These are phyloP conservation scores for Sebastes vulpes DNA, from an alignment of 2,797 vertebrate genomes.

Conservation along the genomic window DNA sequence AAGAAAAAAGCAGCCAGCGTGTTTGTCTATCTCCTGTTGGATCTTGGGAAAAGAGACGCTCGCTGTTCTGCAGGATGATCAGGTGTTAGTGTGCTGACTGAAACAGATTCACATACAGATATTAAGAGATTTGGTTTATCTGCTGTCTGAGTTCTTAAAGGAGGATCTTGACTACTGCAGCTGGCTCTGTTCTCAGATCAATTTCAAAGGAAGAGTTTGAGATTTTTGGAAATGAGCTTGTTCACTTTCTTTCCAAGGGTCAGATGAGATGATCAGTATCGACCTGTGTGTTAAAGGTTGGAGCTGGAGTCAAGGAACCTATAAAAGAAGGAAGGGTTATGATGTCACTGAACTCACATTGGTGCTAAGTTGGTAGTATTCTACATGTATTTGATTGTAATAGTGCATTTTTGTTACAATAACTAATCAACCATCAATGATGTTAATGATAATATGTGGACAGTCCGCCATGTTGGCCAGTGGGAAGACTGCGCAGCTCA, in stretches of 20 bases:
- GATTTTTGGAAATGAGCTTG: not conserved
- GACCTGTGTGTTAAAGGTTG: not conserved
- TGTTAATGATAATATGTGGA: too few species aligned
- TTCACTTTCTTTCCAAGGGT: not conserved
- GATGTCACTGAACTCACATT: not conserved
- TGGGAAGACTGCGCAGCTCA: too few species aligned
- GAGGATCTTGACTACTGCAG: not conserved
- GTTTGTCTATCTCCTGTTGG: not conserved
- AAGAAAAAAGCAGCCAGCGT: not conserved
- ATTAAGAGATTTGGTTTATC: slow-evolving; percentile 15
- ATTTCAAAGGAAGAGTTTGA: not conserved
- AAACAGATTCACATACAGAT: slow-evolving; percentile 7
- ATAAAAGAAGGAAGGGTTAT: not conserved
- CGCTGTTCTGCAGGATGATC: slow-evolving; percentile 19
- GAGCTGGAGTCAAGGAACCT: not conserved
- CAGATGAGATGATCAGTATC: not conserved
- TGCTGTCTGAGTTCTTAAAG: not conserved
- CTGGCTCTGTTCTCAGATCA: not conserved
- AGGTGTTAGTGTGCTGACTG: not conserved
- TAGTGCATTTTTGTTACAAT: not conserved
- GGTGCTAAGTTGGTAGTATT: not conserved
- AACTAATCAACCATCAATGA: too few species aligned
- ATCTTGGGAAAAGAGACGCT: slow-evolving; percentile 3
- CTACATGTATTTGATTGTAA: not conserved
- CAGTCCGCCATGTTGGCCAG: too few species aligned